phyloP scores from a whole-genome alignment of 2,113 vertebrate species.

The cattle (Bos taurus) region DNA sequence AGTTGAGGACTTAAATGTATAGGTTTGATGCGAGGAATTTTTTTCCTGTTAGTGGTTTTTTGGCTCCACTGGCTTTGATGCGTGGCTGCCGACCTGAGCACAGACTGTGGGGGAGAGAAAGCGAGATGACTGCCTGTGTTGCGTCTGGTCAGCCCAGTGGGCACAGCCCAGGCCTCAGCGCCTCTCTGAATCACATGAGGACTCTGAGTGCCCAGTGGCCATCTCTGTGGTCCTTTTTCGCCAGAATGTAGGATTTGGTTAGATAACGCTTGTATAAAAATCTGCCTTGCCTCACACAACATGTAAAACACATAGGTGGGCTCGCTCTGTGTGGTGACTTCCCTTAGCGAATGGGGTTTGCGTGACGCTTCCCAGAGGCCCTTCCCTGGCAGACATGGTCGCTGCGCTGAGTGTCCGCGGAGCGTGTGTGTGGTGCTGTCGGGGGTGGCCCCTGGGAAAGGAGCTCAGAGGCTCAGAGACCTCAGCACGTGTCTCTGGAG shows the following conservation, averaged over 20 bases:
- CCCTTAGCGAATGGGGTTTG: accelerated
- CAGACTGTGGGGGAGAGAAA: not conserved
- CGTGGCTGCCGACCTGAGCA: not conserved
- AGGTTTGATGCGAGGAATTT: too few species aligned
- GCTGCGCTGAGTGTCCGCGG: accelerated
- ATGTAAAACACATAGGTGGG: accelerated
- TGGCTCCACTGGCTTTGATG: not conserved
- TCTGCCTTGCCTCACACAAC: accelerated
- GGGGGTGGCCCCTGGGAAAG: not conserved
- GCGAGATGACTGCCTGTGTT: accelerated
- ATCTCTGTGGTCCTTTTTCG: not conserved
- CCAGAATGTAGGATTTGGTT: not conserved
- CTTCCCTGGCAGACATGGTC: not conserved
- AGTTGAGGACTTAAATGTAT: not conserved
- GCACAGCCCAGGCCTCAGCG: accelerated
- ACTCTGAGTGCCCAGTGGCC: accelerated
- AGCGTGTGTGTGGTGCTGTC: accelerated
- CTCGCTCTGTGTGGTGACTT: not conserved
- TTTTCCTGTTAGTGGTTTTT: not conserved
- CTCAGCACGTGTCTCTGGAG: accelerated
- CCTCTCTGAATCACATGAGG: not conserved
- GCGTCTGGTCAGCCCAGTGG: not conserved
- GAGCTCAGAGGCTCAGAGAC: not conserved
- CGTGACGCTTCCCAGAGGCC: accelerated
- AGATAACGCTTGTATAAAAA: accelerated